Base-by-base conservation (phyloP, 2,797 vertebrate genomes). In the Cyclopterus lumpus region DNA sequence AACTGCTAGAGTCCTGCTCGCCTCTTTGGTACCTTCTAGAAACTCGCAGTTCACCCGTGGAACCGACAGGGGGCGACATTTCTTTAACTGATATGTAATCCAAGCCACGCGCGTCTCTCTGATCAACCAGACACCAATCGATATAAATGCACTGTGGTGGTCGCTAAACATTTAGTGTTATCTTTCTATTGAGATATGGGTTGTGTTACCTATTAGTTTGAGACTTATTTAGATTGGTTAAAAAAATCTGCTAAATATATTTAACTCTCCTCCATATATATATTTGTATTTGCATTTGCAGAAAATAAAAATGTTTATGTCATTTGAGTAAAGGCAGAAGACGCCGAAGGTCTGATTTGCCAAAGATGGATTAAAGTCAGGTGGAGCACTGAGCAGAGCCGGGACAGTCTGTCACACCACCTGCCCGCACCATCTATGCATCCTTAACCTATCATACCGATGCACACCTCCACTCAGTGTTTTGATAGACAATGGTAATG, bases 1-100 rank as follows among this genome's bases (percentile, higher is more conserved):
- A 85, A 84, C 46, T 77, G 53, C 74, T 77, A 81, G 89, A 72
- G 72, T 83, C 79, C 67, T 10, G 5, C 6, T 77, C 3, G 22
- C 49, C 48, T 77, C 78, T 82, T n/a, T 91, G 63, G 96, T 95
- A 96, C 76, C 53, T 97, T 96, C 96, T 96, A 96, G 96, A 96
- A 97, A 54, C 66, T 5, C 70, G 88, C 10, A 24, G 28, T 82
- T 84, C 8, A 6, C 7, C 12, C 0, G 1, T 5, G 0, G 3
- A 24, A 71, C 92, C 96, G 26, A 69, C 70, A 95, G 95, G 89
- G 68, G 95, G 95, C 79, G 93, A n/a, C 9, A 7, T 68, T 77
- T 24, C 4, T 42, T 28, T 24, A 71, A 16, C 6, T 28, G 15
- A 48, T 73, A 22, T 63, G 57, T 24, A 70, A 57, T 81, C 73